phyloP scores from a whole-genome alignment of 2,113 vertebrate genomes.

The Anthoscopus minutus region DNA sequence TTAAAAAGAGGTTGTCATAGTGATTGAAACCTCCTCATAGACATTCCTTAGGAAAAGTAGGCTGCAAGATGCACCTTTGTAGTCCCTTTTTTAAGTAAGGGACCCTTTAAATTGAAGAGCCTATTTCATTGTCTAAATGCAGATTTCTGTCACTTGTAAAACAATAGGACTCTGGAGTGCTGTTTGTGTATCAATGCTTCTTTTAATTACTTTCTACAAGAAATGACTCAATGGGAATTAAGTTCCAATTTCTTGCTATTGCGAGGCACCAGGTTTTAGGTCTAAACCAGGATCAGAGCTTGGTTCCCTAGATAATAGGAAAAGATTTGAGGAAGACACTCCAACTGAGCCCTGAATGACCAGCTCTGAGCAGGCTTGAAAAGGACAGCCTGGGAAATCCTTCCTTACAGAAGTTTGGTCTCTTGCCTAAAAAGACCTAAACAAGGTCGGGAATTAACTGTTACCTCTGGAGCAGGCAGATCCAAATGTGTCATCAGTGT shows the following conservation, averaged over 20 bases:
- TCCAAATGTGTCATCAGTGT: not conserved
- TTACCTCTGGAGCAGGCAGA: not conserved
- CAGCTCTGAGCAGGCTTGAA: slow-evolving; percentile 36
- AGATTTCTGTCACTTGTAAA: slow-evolving; percentile 73
- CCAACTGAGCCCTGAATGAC: not conserved
- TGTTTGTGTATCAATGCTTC: slow-evolving; percentile 70
- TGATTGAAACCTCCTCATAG: slow-evolving; percentile 68
- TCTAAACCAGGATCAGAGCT: slow-evolving; percentile 25
- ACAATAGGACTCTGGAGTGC: slow-evolving; percentile 63
- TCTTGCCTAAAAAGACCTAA: not conserved
- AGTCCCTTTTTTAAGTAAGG: slow-evolving; percentile 63
- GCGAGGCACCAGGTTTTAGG: not conserved
- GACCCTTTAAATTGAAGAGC: slow-evolving; percentile 69
- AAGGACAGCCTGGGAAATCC: slow-evolving; percentile 61
- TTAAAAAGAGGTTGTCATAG: slow-evolving; percentile 73
- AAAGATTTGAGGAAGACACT: not conserved
- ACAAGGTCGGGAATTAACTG: not conserved
- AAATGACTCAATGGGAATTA: slow-evolving; percentile 55
- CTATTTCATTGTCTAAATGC: slow-evolving; percentile 68
- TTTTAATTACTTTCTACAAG: slow-evolving; percentile 70
- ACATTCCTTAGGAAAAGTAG: slow-evolving; percentile 67
- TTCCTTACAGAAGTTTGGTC: not conserved
- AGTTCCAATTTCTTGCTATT: slow-evolving; percentile 44
- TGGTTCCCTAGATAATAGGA: not conserved
- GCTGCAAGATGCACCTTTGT: slow-evolving; percentile 69